phyloP scores from a whole-genome alignment of 2,113 vertebrate species.

The Tauraco erythrolophus region DNA sequence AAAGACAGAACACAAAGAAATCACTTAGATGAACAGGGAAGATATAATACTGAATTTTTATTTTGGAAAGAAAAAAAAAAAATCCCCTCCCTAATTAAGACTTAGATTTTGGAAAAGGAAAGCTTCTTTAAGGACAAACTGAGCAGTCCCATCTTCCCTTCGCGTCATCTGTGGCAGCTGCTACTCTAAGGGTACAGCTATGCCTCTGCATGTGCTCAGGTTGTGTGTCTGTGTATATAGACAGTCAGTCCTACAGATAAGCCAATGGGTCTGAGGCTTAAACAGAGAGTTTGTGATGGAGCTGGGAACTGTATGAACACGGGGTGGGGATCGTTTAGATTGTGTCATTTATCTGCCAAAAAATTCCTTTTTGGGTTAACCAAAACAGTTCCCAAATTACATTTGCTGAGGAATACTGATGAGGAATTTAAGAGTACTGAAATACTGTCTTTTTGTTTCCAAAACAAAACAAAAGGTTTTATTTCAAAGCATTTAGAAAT shows the following conservation, averaged over 20 bases:
- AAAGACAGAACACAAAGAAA: not conserved
- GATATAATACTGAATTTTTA: not conserved
- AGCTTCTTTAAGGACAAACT: not conserved
- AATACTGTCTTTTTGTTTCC: not conserved
- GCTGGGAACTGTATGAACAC: not conserved
- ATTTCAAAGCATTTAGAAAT: constrained; percentile 13
- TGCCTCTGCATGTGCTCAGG: not conserved
- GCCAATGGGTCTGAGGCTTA: not conserved
- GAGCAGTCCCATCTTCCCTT: not conserved
- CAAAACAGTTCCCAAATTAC: not conserved
- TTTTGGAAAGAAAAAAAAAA: not conserved
- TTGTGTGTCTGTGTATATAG: not conserved
- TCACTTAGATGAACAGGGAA: not conserved
- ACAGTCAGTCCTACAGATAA: not conserved
- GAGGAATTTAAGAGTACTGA: not conserved
- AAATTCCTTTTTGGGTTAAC: not conserved
- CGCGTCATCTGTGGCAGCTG: not conserved
- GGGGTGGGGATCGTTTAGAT: not conserved
- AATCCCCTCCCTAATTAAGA: not conserved
- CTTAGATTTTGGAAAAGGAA: not conserved
- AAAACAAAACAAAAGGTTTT: not conserved
- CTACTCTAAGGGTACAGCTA: not conserved
- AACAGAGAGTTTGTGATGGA: not conserved
- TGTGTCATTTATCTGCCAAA: not conserved
- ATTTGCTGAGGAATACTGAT: not conserved